Conservation (phyloP, 2,113 vertebrate species). For the Charina bottae region DNA sequence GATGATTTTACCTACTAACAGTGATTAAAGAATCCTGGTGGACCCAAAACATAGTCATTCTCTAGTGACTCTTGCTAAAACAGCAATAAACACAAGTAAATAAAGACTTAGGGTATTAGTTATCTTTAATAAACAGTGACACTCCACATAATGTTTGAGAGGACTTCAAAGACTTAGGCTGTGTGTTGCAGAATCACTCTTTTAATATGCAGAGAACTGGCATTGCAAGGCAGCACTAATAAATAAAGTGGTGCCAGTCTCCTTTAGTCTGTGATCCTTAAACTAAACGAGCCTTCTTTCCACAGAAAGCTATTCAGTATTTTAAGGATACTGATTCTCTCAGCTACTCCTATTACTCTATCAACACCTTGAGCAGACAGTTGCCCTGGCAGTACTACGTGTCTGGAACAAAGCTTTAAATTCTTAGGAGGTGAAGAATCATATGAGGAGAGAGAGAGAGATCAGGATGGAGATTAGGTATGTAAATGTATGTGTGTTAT, state of each 20-base stretch:
- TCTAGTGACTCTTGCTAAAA: slow-evolving; percentile 83
- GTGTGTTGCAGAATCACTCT: slow-evolving; percentile 42
- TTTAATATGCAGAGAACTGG: background rate
- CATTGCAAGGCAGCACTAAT: background rate
- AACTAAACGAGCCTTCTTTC: background rate
- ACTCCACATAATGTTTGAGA: slow-evolving; percentile 74
- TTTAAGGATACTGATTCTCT: background rate
- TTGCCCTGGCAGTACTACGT: background rate
- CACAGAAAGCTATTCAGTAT: background rate
- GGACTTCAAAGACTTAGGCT: slow-evolving; percentile 75
- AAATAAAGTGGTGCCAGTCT: fast-evolving
- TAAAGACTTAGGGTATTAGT: slow-evolving; percentile 87
- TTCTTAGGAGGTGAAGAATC: slow-evolving; percentile 38
- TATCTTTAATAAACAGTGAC: slow-evolving; percentile 94
- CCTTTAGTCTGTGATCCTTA: background rate
- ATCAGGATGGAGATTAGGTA: background rate
- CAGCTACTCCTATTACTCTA: background rate
- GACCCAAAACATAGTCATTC: slow-evolving; percentile 78
- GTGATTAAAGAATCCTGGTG: slow-evolving; percentile 85
- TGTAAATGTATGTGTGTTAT: background rate
- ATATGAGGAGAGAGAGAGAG: background rate
- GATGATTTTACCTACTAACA: slow-evolving; percentile 89
- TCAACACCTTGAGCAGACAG: background rate
- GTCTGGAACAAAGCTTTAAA: slow-evolving; percentile 39
- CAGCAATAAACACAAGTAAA: slow-evolving; percentile 83